These are phyloP conservation scores for Chrysogorgia sp. DNA, from an alignment of 92 coral and sea anemone genomes.

Conservation along the genomic window DNA sequence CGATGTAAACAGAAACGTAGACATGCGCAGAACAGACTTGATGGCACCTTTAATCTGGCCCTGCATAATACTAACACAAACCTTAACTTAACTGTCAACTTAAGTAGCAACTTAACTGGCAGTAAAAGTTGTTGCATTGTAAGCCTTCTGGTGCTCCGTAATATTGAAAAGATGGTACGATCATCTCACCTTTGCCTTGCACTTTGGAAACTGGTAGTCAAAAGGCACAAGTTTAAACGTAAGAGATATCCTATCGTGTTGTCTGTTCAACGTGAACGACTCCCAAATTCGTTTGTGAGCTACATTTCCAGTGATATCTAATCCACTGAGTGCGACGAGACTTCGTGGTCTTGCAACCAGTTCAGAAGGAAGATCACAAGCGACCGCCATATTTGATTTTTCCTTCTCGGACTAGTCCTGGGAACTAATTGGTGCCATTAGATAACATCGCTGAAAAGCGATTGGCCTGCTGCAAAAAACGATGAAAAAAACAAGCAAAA, in stretches of 20 bases:
- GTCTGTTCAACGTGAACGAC: slow-evolving; percentile 88
- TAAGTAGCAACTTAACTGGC: no score
- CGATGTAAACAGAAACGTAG: no score
- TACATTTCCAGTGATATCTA: slow-evolving; percentile 71
- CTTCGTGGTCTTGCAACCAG: slow-evolving; percentile 92
- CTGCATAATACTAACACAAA: not conserved
- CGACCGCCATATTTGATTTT: slow-evolving; percentile 93
- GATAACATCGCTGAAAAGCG: no score
- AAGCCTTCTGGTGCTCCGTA: not conserved
- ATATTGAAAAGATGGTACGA: not conserved
- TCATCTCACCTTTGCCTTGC: slow-evolving; percentile 91
- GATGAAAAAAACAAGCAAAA: no score
- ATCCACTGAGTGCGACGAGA: slow-evolving; percentile 87
- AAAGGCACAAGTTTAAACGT: slow-evolving; percentile 76
- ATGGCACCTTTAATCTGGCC: no score
- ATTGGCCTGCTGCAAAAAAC: no score
- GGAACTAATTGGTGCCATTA: no score
- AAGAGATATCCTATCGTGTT: slow-evolving; percentile 86
- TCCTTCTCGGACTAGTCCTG: not conserved
- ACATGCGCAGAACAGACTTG: no score
- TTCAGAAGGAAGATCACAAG: slow-evolving; percentile 94
- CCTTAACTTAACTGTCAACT: no score
- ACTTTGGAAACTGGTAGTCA: slow-evolving; percentile 88
- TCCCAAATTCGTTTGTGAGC: slow-evolving; percentile 95
- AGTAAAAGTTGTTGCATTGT: no score